Base-by-base conservation (phyloP, 2,797 vertebrate species). In the Sebastes diploproa region DNA sequence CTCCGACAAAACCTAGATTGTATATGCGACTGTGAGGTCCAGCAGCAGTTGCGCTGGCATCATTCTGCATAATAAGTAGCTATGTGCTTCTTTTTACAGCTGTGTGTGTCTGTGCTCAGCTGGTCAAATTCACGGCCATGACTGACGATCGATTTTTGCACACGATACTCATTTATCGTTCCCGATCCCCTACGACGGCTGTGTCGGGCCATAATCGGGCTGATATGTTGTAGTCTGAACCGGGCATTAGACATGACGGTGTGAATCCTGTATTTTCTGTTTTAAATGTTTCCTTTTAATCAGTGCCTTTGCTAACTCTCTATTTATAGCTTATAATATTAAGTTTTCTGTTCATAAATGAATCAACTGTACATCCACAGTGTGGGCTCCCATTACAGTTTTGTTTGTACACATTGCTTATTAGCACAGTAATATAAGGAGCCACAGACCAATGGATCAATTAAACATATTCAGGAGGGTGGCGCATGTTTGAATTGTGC, bases 351-450 rank as follows among this genome's bases (percentile, higher is more conserved):
- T 78, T 46, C 62, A 6, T 22, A 29, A 60, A 46, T 65, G 2
- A 0, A 68, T 46, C 20, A 46, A 52, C 42, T 64, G 16, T 59
- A 22, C 42, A 38, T 81, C 68, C 32, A 61, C 55, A 42, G 29
- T 70, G 42, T 60, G 6, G 11, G 18, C 54, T 83, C 70, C 50
- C 63, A 11, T 64, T 79, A 58, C 78, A 80, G 27, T 77, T 71
- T 79, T 85, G 74, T 83, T 85, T 83, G 67, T 64, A 32, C 63
- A 69, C 78, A 79, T 68, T 54, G 77, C 50, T 69, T 69, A 82
- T 87, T 85, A 86, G 77, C 77, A 62, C 67, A 50, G 82, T 87
- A 89, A 90, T 74, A 73, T 63, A 83, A 84, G 74, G 30, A 67
- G 71, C 61, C 67, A 85, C 82, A 82, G 66, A 69, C 65, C 72